Evolutionary conservation across 2,888 invertebrate species (phyloP).

Genomic region (Cordilura impudica): DNA sequence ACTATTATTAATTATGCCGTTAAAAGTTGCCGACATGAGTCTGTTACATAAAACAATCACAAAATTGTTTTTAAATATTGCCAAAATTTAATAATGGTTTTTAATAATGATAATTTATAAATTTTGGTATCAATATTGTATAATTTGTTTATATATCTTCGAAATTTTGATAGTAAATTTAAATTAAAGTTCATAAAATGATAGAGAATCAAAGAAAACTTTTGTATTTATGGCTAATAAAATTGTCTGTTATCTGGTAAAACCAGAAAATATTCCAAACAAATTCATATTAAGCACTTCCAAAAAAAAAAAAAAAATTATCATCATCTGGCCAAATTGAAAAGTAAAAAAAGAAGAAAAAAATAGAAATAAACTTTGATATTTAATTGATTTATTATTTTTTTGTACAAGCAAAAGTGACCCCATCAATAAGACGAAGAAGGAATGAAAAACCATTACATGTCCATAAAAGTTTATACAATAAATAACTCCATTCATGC

Average conservation of each 20-base stretch:
- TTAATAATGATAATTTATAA: too few species aligned
- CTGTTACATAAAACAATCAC: too few species aligned
- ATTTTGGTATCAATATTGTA: too few species aligned
- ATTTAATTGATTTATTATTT: slow-evolving; percentile 47
- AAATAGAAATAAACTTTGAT: slow-evolving; percentile 22
- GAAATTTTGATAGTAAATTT: too few species aligned
- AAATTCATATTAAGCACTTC: too few species aligned
- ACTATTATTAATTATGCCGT: too few species aligned
- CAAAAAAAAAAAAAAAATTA: neutral
- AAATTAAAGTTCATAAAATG: too few species aligned
- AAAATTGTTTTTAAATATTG: too few species aligned
- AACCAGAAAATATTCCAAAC: neutral
- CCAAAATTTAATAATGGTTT: too few species aligned
- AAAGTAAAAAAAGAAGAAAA: slow-evolving; percentile 10
- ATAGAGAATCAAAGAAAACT: neutral
- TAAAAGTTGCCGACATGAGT: too few species aligned
- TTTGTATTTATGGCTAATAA: neutral
- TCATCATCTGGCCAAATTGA: slow-evolving; percentile 4
- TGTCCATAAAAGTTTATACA: slow-evolving; percentile 31
- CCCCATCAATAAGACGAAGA: slow-evolving; percentile 1
- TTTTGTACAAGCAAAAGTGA: slow-evolving; percentile 12
- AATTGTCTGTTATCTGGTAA: neutral
- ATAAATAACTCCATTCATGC: slow-evolving; percentile 13
- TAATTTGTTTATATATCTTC: too few species aligned
- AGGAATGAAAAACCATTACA: slow-evolving; percentile 11